Conservation (phyloP, 1,140 invertebrate genomes). For the Drosophila santomea region DNA sequence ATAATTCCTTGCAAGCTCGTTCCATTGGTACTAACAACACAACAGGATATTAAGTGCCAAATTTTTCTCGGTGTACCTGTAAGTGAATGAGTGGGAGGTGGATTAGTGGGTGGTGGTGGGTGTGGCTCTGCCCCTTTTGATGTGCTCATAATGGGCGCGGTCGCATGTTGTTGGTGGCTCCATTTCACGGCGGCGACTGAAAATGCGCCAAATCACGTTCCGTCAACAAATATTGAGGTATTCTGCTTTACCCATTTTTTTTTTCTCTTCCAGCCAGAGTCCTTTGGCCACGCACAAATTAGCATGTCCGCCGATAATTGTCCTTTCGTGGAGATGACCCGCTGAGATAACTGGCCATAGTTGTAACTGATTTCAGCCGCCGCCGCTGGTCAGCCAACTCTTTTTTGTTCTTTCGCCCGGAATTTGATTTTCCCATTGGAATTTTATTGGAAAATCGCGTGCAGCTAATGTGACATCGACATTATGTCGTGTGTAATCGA, state of each 20-base stretch:
- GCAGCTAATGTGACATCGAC: conserved; percentile 71
- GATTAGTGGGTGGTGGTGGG: conserved; percentile 11
- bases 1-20: too few relatives aligned
- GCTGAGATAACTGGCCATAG: conserved; percentile 81
- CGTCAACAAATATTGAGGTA: conserved; percentile 83
- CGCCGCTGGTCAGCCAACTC: conserved; percentile 12
- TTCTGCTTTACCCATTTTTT: conserved; percentile 73
- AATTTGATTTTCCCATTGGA: conserved; percentile 69
- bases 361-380: conserved; percentile 77
- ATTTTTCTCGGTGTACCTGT: conserved; percentile 15
- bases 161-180: conserved; percentile 23
- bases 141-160: conserved; percentile 54
- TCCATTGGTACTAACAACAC: too few relatives aligned
- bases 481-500: too few relatives aligned
- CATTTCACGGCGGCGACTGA: conserved; percentile 10
- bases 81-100: conserved; percentile 3
- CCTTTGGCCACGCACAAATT: conserved; percentile 71
- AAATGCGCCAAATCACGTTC: conserved; percentile 84
- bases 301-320: conserved; percentile 84
- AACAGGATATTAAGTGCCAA: background rate
- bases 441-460: conserved; percentile 76
- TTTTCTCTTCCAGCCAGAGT: background rate
- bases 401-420: background rate
- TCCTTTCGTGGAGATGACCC: conserved; percentile 83
- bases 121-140: conserved; percentile 10